phyloP scores from a whole-genome alignment of 2,888 invertebrate species.

The Cephus nigrinus region DNA sequence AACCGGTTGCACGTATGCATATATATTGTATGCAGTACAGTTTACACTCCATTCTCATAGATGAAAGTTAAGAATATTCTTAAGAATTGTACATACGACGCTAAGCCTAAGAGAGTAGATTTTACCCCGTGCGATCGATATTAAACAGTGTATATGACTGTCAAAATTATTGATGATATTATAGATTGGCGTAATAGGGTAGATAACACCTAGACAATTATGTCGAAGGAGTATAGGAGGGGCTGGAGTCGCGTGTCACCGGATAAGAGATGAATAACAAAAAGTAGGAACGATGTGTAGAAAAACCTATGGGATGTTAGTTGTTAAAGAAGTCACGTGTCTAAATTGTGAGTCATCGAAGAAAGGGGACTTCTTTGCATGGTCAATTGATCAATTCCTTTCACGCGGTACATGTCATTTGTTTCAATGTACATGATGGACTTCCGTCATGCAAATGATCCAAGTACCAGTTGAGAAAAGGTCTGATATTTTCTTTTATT shows the following conservation, averaged over 20 bases:
- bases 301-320: not conserved
- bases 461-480: not conserved
- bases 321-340: not conserved
- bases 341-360: not conserved
- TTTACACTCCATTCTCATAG: not conserved
- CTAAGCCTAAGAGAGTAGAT: not conserved
- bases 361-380: not conserved
- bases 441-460: slow-evolving; percentile 39
- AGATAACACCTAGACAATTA: not conserved
- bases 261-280: not conserved
- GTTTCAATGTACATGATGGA: slow-evolving; percentile 22
- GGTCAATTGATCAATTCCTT: slow-evolving; percentile 26
- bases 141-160: not conserved
- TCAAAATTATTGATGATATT: not conserved
- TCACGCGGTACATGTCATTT: slow-evolving; percentile 21
- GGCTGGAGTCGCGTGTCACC: not conserved
- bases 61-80: not conserved
- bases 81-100: not conserved
- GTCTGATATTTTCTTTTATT: not conserved
- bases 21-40: not conserved
- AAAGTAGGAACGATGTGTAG: not conserved
- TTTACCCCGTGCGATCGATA: not conserved
- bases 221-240: not conserved
- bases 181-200: not conserved
- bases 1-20: not conserved